Base-by-base conservation (phyloP, 2,113 vertebrate genomes). In the Strigops habroptila region DNA sequence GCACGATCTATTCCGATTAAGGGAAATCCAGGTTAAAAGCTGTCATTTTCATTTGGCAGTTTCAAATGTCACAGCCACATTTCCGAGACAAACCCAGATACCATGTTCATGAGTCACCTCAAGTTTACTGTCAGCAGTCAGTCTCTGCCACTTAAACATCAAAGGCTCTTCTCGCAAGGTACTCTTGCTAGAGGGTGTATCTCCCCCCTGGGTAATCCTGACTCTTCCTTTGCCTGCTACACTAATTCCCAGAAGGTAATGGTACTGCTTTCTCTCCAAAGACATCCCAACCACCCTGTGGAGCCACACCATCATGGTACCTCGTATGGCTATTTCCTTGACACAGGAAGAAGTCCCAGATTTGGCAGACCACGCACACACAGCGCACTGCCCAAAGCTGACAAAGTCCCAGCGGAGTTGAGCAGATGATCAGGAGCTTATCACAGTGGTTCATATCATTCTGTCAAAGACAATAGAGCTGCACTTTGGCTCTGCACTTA, bases 1-100 rank as follows among this genome's bases (percentile, higher is more conserved):
- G 55, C 23, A 65, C 2, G 5, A 59, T 92, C 91, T 82, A 27
- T 86, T 84, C 67, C 0, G 4, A 82, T 79, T 91, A 95, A 83
- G 82, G 76, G 78, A 87, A 95, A 77, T 92, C 70, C 81, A 77
- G 5, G n/a, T 87, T 92, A 88, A 71, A 90, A 90, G 62, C 59
- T 90, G 78, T 68, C 53, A 41, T 94, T 94, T 90, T 67, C 39
- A 55, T 79, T 57, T 85, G 84, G 49, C 86, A 52, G 53, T 62
- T 94, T 92, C 52, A 80, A 96, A 85, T 85, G 92, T 78, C 69
- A 73, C 17, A 80, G n/a, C 71, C 63, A 52, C 21, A 68, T 88
- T 94, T 90, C 84, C 70, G 53, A 78, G 89, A 71, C n/a, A 86
- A 85, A 93, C 77, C 30, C 53, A 90, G 59, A 44, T 51, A 69